These are phyloP conservation scores for Collichthys lucidus DNA, from an alignment of 2,113 vertebrate genomes.

Conservation along the genomic window DNA sequence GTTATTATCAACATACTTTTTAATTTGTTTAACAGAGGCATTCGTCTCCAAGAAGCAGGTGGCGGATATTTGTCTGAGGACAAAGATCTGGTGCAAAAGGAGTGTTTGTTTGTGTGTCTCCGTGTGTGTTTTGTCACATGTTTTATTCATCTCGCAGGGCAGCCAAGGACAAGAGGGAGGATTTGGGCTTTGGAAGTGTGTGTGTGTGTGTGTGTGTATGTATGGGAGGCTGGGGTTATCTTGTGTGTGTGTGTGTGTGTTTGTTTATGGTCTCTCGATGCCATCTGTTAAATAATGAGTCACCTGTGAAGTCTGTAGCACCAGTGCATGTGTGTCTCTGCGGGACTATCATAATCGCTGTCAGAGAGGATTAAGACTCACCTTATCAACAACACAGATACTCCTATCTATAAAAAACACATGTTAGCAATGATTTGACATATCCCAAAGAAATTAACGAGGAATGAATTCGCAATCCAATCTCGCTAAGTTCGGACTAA, in stretches of 20 bases:
- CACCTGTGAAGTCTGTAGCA: conserved; percentile 55
- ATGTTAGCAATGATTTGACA: conserved; percentile 1
- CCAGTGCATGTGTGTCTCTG: conserved; percentile 27
- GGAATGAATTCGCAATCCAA: neutral
- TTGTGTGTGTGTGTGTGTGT: conserved; percentile 22
- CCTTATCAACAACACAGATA: conserved; percentile 18
- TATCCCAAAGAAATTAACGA: conserved; percentile 15
- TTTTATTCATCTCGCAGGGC: conserved; percentile 53
- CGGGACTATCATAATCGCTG: conserved; percentile 25
- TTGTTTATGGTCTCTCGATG: conserved; percentile 40
- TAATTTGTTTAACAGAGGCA: neutral
- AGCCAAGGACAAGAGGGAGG: conserved; percentile 44
- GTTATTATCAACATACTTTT: too few relatives aligned
- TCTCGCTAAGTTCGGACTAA: neutral
- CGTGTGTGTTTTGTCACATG: conserved; percentile 18
- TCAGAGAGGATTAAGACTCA: conserved; percentile 52
- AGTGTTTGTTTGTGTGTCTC: neutral
- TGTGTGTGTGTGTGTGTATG: conserved; percentile 31
- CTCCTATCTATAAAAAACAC: neutral
- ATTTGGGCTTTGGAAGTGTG: conserved; percentile 32
- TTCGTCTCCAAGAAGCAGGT: neutral
- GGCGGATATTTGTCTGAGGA: conserved; percentile 22
- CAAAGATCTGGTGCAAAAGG: neutral
- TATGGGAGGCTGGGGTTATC: conserved; percentile 27
- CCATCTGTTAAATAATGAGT: conserved; percentile 73